A percentile compares a stretch with the other conserved stretches of the same genome.
phyloP scores from a whole-genome alignment of 2,888 invertebrate genomes.

The Cyclophora punctaria region DNA sequence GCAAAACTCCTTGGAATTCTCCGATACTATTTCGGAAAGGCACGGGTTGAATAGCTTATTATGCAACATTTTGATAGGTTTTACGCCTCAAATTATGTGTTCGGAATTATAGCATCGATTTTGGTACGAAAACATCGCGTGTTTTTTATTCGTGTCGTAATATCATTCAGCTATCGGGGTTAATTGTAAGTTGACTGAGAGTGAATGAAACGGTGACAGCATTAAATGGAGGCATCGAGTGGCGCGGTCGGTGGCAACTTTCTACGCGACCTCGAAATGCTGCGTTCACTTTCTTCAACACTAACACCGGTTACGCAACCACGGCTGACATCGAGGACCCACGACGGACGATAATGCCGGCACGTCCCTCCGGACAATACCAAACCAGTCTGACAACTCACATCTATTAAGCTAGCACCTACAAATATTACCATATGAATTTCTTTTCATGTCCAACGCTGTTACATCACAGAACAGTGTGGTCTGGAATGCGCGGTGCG shows the following conservation, averaged over 20 bases:
- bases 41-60: slow-evolving; percentile 63
- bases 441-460: slow-evolving; percentile 26
- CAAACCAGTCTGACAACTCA: slow-evolving; percentile 32
- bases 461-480: slow-evolving; percentile 38
- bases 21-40: slow-evolving; percentile 48
- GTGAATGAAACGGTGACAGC: slow-evolving; percentile 31
- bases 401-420: slow-evolving; percentile 26
- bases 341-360: slow-evolving; percentile 1
- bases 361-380: slow-evolving; percentile 24
- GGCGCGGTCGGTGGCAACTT: slow-evolving; percentile 57
- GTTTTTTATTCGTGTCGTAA: slow-evolving; percentile 25
- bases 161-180: slow-evolving; percentile 19
- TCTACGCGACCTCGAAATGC: slow-evolving; percentile 73
- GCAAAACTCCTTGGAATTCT: slow-evolving; percentile 63
- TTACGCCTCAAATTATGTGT: slow-evolving; percentile 34
- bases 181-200: slow-evolving; percentile 9
- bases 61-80: slow-evolving; percentile 58
- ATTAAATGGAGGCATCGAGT: slow-evolving; percentile 31
- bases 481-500: slow-evolving; percentile 12
- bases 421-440: slow-evolving; percentile 31
- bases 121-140: slow-evolving; percentile 32
- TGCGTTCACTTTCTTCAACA: slow-evolving; percentile 72
- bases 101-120: slow-evolving; percentile 32
- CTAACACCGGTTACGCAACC: slow-evolving; percentile 70
- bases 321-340: slow-evolving; percentile 52